A percentile compares a stretch with the other conserved stretches of the same genome.
phyloP scores from a whole-genome alignment of 1,140 invertebrate genomes.

The Drosophila parabipectinata region DNA sequence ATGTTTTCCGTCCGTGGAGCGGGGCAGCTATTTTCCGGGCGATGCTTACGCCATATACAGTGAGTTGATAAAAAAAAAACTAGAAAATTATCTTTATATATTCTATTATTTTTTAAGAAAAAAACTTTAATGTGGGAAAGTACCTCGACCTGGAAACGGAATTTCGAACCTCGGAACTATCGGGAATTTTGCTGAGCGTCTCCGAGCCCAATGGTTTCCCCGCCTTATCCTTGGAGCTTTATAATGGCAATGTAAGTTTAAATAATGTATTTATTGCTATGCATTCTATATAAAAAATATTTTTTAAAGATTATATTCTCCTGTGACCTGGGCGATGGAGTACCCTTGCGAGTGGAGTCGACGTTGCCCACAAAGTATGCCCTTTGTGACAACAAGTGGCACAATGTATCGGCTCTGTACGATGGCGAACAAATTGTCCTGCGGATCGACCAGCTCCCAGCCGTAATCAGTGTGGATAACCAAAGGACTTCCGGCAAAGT shows the following conservation, averaged over 20 bases:
- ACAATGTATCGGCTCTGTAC: constrained; percentile 90
- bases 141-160: constrained; percentile 91
- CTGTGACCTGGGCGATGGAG: constrained; percentile 88
- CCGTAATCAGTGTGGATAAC: constrained; percentile 83
- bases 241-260: constrained; percentile 88
- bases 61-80: constrained; percentile 84
- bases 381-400: constrained; percentile 95
- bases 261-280: background rate
- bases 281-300: background rate
- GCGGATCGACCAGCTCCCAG: constrained; percentile 88
- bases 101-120: constrained; percentile 86
- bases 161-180: constrained; percentile 92
- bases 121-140: constrained; percentile 88
- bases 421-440: constrained; percentile 89
- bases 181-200: constrained; percentile 91
- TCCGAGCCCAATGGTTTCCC: constrained; percentile 87
- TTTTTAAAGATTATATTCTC: constrained; percentile 87
- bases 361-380: constrained; percentile 87
- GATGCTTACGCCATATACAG: constrained; percentile 93
- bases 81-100: background rate
- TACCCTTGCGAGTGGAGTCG: constrained; percentile 86
- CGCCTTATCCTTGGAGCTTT: constrained; percentile 90
- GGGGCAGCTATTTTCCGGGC: constrained; percentile 93
- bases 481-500: constrained; percentile 63
- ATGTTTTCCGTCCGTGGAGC: constrained; percentile 94